Evolutionary conservation across 2,797 vertebrate species (phyloP).

Genomic region (Catamblyrhynchus diadema): DNA sequence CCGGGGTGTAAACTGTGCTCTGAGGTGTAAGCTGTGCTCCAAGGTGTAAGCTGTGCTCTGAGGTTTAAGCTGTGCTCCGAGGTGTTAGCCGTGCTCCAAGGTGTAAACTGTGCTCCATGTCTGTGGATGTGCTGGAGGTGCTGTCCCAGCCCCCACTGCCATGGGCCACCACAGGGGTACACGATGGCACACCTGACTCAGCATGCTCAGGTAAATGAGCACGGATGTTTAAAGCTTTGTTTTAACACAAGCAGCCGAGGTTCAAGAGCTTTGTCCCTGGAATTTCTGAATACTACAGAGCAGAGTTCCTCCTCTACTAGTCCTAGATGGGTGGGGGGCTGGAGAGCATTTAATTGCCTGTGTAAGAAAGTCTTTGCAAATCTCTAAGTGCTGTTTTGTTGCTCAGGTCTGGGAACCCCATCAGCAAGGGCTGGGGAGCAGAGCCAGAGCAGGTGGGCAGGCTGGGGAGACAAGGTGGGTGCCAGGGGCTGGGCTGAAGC

Average conservation of each 20-base stretch:
- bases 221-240: not conserved
- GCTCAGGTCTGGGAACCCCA: not conserved
- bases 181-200: not conserved
- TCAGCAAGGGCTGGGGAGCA: not conserved
- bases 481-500: not conserved
- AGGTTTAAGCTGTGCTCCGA: too few relatives aligned
- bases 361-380: not conserved
- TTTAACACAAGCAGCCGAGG: not conserved
- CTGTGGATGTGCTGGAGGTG: not conserved
- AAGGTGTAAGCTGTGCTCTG: too few relatives aligned
- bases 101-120: fast-evolving
- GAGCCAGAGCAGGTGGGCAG: not conserved
- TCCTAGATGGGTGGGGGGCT: fast-evolving
- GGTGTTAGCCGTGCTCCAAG: too few relatives aligned
- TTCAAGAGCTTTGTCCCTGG: not conserved
- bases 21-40: too few relatives aligned
- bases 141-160: not conserved
- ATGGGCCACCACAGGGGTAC: fast-evolving
- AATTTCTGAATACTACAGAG: not conserved
- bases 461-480: not conserved
- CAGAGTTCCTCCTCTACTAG: not conserved
- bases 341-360: not conserved
- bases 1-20: too few relatives aligned
- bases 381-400: not conserved
- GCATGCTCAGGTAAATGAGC: not conserved